Base-by-base conservation (phyloP, 2,888 invertebrate species). In the Drosophila antonietae region DNA sequence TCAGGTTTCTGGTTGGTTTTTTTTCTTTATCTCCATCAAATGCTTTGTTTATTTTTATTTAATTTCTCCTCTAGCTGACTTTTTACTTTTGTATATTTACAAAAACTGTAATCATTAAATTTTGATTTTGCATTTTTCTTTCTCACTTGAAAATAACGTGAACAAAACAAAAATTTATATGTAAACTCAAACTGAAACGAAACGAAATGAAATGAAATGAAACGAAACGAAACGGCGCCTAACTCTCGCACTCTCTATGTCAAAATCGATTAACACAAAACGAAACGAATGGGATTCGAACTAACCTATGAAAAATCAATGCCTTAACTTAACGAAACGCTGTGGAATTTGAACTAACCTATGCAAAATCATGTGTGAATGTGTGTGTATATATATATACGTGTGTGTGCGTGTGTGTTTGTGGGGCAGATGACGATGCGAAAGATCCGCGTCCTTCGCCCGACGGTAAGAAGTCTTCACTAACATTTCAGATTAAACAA, bases 361-460 rank as follows among this genome's bases (percentile, higher is more conserved):
- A 41, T 43, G 18, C 33, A 56, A 43, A 18, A 3, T 31, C 18
- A 37, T 39, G 0, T 46, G 14, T 73, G n/a, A 3, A 3, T 49
- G 15, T 33, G 6, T 44, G 3, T 20, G 2, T 14, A 15, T 37
- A 15, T 59, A 18, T 43, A 9, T 61, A 23, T 39, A 2, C 39
- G 14, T 44, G 31, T 47, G 43, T 20, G 15, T 46, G 23, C 23
- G 43, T 58, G 28, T 20, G 60, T 64, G 51, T 64, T 35, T 52
- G n/a, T 75, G 39, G 46, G 53, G 61, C 79, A 91, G 91, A 59
- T 58, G 91, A 91, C 59, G 91, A 91, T 88, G 78, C 66, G 63
- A 91, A 86, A 81, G 65, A 78, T 68, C 91, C 91, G 70, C 87
- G 87, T 74, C 81, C 87, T 63, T 72, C 49, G 73, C 81, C 89